A percentile compares a stretch with the other conserved stretches of the same genome.
Conservation (phyloP, 1,140 invertebrate genomes). For the Aphis gossypii region DNA sequence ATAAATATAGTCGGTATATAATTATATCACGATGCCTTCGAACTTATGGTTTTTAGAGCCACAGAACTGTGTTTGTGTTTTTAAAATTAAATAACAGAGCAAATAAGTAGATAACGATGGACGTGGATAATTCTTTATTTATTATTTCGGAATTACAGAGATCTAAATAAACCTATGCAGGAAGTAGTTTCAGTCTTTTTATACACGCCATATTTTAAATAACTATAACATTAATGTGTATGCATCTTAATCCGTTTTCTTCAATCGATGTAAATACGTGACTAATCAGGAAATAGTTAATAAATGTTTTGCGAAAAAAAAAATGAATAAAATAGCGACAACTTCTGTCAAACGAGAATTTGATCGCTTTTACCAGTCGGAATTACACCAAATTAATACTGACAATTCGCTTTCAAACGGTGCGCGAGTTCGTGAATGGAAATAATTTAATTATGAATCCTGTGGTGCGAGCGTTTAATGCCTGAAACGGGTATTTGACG, state of each 20-base stretch:
- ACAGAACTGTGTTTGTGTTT: neutral
- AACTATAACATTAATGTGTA: neutral
- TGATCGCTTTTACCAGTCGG: neutral
- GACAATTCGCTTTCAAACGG: neutral
- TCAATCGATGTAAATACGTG: neutral
- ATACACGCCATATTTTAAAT: neutral
- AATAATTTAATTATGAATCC: conserved; percentile 25
- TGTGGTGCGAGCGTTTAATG: neutral
- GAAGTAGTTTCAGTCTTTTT: neutral
- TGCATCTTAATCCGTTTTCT: neutral
- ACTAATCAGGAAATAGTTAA: neutral
- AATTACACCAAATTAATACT: conserved; percentile 11
- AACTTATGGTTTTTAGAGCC: neutral
- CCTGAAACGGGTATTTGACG: neutral
- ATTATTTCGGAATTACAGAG: neutral
- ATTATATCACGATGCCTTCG: neutral
- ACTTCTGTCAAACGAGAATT: neutral
- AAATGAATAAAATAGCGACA: neutral
- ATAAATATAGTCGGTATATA: neutral
- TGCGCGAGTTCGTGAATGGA: neutral
- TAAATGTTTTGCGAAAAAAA: neutral
- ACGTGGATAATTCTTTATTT: conserved; percentile 1
- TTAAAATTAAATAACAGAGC: neutral
- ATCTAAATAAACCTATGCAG: neutral
- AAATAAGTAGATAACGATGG: neutral